phyloP scores from a whole-genome alignment of 2,888 invertebrate genomes.

The Mechanitis mazaeus region DNA sequence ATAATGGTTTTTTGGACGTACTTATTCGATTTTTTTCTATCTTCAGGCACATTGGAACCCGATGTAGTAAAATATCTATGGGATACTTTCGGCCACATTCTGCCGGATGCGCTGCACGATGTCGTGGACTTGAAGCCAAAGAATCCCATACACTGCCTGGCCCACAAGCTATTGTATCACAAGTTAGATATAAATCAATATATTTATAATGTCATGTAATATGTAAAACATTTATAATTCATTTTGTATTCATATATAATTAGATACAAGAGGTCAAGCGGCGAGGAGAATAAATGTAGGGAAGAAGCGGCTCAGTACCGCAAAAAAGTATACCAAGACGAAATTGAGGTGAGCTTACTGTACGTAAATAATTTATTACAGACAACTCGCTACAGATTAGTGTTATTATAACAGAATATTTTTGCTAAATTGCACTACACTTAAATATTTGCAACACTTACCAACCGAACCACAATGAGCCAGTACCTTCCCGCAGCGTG shows the following conservation, averaged over 20 bases:
- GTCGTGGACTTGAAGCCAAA: constrained; percentile 41
- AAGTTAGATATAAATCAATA: constrained; percentile 39
- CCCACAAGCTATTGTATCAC: constrained; percentile 49
- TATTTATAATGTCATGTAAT: too few species aligned
- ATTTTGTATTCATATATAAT: constrained; percentile 7
- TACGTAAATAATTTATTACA: not conserved
- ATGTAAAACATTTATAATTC: too few species aligned
- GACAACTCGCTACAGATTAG: too few species aligned
- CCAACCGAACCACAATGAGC: too few species aligned
- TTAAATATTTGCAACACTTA: too few species aligned
- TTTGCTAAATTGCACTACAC: too few species aligned
- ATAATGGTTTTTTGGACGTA: too few species aligned
- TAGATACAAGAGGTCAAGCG: constrained; percentile 40
- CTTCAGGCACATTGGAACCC: constrained; percentile 42
- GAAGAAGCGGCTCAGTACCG: constrained; percentile 41
- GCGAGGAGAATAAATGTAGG: constrained; percentile 35
- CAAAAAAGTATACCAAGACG: constrained; percentile 38
- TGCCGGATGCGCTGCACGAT: constrained; percentile 50
- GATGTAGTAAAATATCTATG: constrained; percentile 54
- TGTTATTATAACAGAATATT: too few species aligned
- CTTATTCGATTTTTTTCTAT: not conserved
- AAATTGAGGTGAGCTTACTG: constrained; percentile 39
- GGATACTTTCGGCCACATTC: constrained; percentile 48
- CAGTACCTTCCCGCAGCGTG: not conserved
- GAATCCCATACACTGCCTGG: constrained; percentile 58